These are phyloP conservation scores for Lycaena phlaeas DNA, from an alignment of 2,888 invertebrate genomes.

Conservation along the genomic window DNA sequence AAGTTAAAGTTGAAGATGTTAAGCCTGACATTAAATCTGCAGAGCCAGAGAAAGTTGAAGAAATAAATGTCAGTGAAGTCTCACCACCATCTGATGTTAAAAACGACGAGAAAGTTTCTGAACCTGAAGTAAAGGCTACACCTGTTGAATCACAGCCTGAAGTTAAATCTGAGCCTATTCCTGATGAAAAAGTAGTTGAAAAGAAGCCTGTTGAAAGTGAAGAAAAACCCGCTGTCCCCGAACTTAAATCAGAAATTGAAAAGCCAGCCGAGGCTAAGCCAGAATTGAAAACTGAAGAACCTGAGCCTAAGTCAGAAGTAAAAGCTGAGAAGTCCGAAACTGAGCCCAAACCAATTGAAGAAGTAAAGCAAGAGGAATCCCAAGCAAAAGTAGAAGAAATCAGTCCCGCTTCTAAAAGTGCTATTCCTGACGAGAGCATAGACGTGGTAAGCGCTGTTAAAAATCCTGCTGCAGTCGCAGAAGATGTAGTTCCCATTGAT, in stretches of 20 bases:
- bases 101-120: neutral
- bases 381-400: slow-evolving; percentile 41
- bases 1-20: slow-evolving; percentile 24
- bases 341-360: slow-evolving; percentile 26
- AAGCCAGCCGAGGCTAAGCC: slow-evolving; percentile 25
- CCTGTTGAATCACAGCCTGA: slow-evolving; percentile 24
- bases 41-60: neutral
- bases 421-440: slow-evolving; percentile 32
- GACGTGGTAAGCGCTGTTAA: slow-evolving; percentile 46
- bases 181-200: slow-evolving; percentile 18
- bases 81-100: neutral
- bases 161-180: slow-evolving; percentile 20
- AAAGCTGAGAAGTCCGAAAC: slow-evolving; percentile 28
- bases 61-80: neutral
- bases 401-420: slow-evolving; percentile 34
- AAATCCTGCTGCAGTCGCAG: slow-evolving; percentile 41
- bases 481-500: slow-evolving; percentile 39
- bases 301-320: slow-evolving; percentile 29
- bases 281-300: slow-evolving; percentile 27
- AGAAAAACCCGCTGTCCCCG: slow-evolving; percentile 24
- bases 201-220: slow-evolving; percentile 24
- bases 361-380: slow-evolving; percentile 27
- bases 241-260: slow-evolving; percentile 24
- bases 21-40: slow-evolving; percentile 6
- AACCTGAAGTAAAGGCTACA: neutral